Evolutionary conservation across 2,797 vertebrate species (phyloP).

Genomic region (Naso thynnoides): DNA sequence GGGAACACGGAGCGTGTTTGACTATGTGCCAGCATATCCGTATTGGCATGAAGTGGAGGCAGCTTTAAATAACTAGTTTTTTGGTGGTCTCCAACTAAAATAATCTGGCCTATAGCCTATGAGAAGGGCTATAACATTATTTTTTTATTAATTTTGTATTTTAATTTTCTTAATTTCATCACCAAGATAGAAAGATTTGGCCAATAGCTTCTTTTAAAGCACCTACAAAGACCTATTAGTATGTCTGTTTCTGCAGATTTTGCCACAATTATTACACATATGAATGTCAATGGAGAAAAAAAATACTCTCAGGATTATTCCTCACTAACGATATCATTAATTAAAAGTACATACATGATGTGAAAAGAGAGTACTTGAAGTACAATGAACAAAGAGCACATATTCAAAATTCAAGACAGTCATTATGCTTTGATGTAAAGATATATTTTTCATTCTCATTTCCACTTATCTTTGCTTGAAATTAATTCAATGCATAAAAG

Average conservation of each 20-base stretch:
- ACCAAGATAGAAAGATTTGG: slow-evolving; percentile 8
- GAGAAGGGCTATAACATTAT: not conserved
- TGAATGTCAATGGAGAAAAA: not conserved
- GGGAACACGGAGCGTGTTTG: slow-evolving; percentile 42
- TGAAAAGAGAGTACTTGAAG: not conserved
- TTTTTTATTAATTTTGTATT: not conserved
- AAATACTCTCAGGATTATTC: not conserved
- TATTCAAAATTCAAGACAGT: not conserved
- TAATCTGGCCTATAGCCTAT: slow-evolving; percentile 16
- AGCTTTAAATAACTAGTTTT: slow-evolving; percentile 31
- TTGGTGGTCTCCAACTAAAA: slow-evolving; percentile 28
- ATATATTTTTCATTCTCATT: slow-evolving; percentile 6
- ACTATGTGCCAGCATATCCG: slow-evolving; percentile 48
- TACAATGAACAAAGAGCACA: not conserved
- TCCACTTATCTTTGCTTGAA: slow-evolving; percentile 16
- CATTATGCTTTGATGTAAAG: slow-evolving; percentile 2
- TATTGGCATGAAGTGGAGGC: slow-evolving; percentile 33
- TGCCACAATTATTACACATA: not conserved
- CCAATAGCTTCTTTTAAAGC: slow-evolving; percentile 7
- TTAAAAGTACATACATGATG: slow-evolving; percentile 1
- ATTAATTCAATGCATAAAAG: slow-evolving; percentile 1
- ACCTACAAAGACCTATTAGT: not conserved
- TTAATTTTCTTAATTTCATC: not conserved
- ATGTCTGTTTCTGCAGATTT: slow-evolving; percentile 16
- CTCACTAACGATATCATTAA: not conserved